Base-by-base conservation (phyloP, 2,888 invertebrate species). In the Panopea generosa region DNA sequence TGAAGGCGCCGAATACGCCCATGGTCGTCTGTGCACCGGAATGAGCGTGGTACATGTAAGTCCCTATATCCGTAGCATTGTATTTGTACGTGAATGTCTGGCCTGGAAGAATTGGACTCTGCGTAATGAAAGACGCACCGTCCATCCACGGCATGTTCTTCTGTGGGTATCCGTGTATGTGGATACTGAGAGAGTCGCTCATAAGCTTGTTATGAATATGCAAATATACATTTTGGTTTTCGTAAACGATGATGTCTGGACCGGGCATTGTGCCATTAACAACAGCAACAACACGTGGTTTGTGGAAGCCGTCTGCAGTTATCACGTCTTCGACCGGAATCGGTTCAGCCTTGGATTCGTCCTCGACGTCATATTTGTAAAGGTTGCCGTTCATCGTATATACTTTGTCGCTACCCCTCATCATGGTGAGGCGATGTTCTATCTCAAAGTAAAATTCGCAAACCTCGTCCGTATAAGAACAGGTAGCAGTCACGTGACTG, bases 101-200 rank as follows among this genome's bases (percentile, higher is more conserved):
- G 9, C 84, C 83, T 0, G 89, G 87, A 0, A 65, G 73, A 4
- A 91, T 90, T 2, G 91, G 90, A 40, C 91, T 91, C 75, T 91
- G 91, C 16, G 87, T 84, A 7, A 90, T 76, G 22, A 76, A 87
- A 2, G 87, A 79, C 2, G 86, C 87, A 0, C 90, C 90, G 60
- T 90, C 87, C 88, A 84, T 90, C 85, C 70, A 89, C 1, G 88
- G 87, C 4, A 87, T 88, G 1, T 73, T 83, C 6, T 18, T 45
- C 72, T 89, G 88, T 45, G 83, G 86, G 16, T 90, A 75, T 0
- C 91, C 91, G 67, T 91, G 90, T 90, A 89, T 90, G 76, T 91
- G 91, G 6, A 91, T 76, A 9, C 88, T 84, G 4, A 86, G 65
- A 1, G 79, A 75, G 2, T 86, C 81, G 2, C 83, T 82, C 4